Conservation (phyloP, 2,113 vertebrate genomes). For the Microtus montanus region DNA sequence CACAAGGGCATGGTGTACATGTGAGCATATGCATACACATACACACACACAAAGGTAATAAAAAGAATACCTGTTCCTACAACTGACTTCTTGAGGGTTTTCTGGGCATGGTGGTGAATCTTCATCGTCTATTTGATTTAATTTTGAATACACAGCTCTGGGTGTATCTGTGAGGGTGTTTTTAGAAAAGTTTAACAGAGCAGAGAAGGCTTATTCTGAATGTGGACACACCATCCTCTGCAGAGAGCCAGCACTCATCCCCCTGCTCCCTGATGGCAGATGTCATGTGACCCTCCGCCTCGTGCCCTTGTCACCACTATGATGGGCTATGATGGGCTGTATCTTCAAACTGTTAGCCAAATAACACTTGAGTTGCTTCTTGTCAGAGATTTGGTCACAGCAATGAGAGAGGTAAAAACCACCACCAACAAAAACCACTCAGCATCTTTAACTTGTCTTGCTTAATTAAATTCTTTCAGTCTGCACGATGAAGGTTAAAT, state of each 20-base stretch:
- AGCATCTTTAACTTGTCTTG: too few relatives aligned
- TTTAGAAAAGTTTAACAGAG: background rate
- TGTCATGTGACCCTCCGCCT: background rate
- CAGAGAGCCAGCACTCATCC: background rate
- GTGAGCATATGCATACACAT: background rate
- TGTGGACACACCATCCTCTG: too few relatives aligned
- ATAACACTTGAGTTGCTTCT: background rate
- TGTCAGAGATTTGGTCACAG: background rate
- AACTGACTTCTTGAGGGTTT: background rate
- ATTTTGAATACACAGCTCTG: background rate
- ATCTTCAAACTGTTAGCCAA: background rate
- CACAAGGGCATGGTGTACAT: background rate
- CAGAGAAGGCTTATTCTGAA: background rate
- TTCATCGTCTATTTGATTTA: background rate
- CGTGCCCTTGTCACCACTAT: too few relatives aligned
- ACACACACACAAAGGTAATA: background rate
- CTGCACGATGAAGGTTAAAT: background rate
- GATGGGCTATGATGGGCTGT: background rate
- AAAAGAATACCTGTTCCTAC: background rate
- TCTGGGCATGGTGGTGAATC: background rate
- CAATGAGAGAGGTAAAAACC: too few relatives aligned
- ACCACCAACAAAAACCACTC: background rate
- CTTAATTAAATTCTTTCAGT: background rate
- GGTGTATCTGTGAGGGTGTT: background rate
- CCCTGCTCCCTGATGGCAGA: background rate